Base-by-base conservation (phyloP, 1,140 invertebrate genomes). In the Scylla paramamosain region DNA sequence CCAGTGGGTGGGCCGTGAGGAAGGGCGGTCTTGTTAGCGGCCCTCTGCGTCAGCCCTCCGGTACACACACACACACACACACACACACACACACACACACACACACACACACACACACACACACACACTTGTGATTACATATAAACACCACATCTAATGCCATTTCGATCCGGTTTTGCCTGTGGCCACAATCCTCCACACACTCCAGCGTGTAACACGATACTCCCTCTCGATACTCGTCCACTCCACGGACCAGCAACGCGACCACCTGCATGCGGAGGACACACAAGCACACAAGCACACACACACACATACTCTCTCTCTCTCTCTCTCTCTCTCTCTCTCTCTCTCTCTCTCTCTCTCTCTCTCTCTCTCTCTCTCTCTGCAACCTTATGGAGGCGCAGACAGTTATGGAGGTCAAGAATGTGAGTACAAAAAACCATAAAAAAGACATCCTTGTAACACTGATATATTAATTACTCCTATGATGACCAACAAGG, bases 41-140 rank as follows among this genome's bases (percentile, higher is more conserved):
- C 10, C 52, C 10, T 4, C 12, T 59, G 52, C 52, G 52, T 4
- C 67, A 7, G 67, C 67, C 67, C 67, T 16, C 20, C 67, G 2
- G 67, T 59, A 77, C 67, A 25, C 20, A 77, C n/a, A 77, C 20
- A 77, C 67, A 77, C 67, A 77, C 67, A n/a, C 67, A n/a, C 67
- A 77, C 25, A 77, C 67, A 77, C 67, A 77, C 67, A 77, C 67
- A 77, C 67, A 77, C 67, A 77, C 67, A 77, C 67, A 77, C 67
- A 77, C 67, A 77, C 67, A 77, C 67, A 77, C 67, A 77, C 67
- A 77, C 67, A 77, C 67, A 77, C 67, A 77, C 67, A 77, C 67
- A 77, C 67, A 77, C 67, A 77, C 67, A 77, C 67, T 77, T 77
- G 67, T 77, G 20, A 77, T 77, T 77, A 77, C 67, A 77, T 77